A percentile compares a stretch with the other conserved stretches of the same genome.
Evolutionary conservation across 2,797 vertebrate species (phyloP).

Genomic region (Rhynchotus rufescens): DNA sequence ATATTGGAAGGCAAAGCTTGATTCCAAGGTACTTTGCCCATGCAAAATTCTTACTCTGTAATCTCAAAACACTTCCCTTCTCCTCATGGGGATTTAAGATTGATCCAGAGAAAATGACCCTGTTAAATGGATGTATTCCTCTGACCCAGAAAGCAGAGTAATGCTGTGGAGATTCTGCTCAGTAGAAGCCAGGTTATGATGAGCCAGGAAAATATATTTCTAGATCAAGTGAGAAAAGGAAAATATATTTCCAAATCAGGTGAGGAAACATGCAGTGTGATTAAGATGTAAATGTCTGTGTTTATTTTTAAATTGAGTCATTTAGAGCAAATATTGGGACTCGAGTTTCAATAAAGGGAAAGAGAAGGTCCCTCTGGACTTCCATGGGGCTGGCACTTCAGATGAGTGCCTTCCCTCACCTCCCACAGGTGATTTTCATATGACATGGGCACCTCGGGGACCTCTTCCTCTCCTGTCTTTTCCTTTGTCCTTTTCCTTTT

Average conservation of each 20-base stretch:
- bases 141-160: background rate
- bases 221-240: background rate
- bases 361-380: background rate
- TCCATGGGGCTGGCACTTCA: background rate
- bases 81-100: background rate
- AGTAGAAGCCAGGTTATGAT: background rate
- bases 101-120: background rate
- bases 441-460: accelerated
- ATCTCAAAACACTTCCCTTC: background rate
- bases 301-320: background rate
- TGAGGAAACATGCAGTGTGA: background rate
- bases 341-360: background rate
- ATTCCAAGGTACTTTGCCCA: background rate
- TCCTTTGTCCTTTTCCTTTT: background rate
- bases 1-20: background rate
- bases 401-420: background rate
- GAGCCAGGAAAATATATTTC: background rate
- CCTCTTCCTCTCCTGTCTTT: background rate
- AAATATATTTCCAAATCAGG: background rate
- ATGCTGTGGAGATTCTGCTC: background rate
- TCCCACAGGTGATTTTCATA: background rate
- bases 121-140: background rate
- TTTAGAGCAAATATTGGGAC: background rate
- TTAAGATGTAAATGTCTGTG: background rate
- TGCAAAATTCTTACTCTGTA: background rate